Evolutionary conservation across 2,888 invertebrate genomes (phyloP).

Genomic region (Neoscelio sp.): DNA sequence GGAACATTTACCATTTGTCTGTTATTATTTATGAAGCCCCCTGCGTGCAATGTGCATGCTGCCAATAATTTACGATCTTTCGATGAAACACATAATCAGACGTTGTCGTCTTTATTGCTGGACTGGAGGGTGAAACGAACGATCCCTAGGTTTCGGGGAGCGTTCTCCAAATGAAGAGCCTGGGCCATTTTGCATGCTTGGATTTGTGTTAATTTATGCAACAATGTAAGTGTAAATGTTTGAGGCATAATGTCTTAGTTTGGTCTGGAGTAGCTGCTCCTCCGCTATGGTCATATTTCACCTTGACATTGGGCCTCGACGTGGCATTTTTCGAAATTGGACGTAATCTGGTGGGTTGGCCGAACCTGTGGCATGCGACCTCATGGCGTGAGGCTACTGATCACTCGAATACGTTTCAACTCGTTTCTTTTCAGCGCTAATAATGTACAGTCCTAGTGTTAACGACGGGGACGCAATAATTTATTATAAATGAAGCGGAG

Average conservation of each 20-base stretch:
- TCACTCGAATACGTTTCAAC: constrained; percentile 52
- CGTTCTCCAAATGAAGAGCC: constrained; percentile 12
- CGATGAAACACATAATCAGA: constrained; percentile 64
- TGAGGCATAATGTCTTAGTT: constrained; percentile 52
- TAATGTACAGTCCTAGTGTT: constrained; percentile 48
- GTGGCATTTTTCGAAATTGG: constrained; percentile 63
- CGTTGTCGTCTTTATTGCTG: constrained; percentile 61
- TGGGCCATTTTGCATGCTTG: constrained; percentile 32
- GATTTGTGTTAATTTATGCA: constrained; percentile 61
- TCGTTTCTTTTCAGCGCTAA: constrained; percentile 52
- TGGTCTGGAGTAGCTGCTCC: constrained; percentile 32
- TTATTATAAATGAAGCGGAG: constrained; percentile 42
- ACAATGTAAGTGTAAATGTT: constrained; percentile 49
- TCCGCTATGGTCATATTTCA: constrained; percentile 46
- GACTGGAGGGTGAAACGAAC: not conserved
- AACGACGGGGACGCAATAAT: constrained; percentile 54
- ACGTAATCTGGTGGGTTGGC: constrained; percentile 62
- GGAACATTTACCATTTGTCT: constrained; percentile 58
- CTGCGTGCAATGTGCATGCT: constrained; percentile 63
- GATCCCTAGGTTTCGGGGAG: constrained; percentile 10
- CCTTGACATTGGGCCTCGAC: constrained; percentile 26
- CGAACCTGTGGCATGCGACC: constrained; percentile 63
- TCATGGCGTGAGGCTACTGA: constrained; percentile 64
- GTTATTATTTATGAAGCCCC: constrained; percentile 60
- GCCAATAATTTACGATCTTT: constrained; percentile 65